Conservation (phyloP, 1,140 invertebrate species). For the Thaumatotibia leucotreta region DNA sequence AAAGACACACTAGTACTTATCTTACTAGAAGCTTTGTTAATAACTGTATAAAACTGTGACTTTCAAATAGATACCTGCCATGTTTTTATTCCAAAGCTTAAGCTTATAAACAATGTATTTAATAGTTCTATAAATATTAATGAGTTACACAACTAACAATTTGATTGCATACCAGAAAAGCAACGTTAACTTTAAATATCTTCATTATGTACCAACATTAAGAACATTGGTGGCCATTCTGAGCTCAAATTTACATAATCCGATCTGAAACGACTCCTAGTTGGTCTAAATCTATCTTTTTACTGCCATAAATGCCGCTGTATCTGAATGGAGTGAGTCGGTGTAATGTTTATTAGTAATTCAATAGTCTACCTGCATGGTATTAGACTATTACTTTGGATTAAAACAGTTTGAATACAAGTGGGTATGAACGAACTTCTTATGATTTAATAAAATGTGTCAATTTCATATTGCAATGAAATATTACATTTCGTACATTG, state of each 20-base stretch:
- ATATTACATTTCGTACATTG: too few species aligned
- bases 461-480: too few species aligned
- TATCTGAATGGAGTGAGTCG: not conserved
- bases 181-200: constrained; percentile 2
- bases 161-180: not conserved
- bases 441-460: too few species aligned
- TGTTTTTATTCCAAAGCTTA: not conserved
- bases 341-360: not conserved
- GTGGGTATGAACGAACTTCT: not conserved
- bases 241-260: constrained; percentile 5
- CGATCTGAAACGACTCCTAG: not conserved
- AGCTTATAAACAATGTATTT: not conserved
- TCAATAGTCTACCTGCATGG: not conserved
- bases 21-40: too few species aligned
- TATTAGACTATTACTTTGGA: not conserved
- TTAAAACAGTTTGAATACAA: not conserved
- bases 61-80: too few species aligned
- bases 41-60: too few species aligned
- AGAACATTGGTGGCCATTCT: not conserved
- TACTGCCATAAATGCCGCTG: not conserved
- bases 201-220: not conserved
- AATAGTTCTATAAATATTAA: not conserved
- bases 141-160: not conserved
- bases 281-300: constrained; percentile 13
- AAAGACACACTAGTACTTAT: too few species aligned